Evolutionary conservation across 1,140 invertebrate species (phyloP), one percentile per base, ranked within the genome.

Genomic region (Macrostomum lignano): DNA sequence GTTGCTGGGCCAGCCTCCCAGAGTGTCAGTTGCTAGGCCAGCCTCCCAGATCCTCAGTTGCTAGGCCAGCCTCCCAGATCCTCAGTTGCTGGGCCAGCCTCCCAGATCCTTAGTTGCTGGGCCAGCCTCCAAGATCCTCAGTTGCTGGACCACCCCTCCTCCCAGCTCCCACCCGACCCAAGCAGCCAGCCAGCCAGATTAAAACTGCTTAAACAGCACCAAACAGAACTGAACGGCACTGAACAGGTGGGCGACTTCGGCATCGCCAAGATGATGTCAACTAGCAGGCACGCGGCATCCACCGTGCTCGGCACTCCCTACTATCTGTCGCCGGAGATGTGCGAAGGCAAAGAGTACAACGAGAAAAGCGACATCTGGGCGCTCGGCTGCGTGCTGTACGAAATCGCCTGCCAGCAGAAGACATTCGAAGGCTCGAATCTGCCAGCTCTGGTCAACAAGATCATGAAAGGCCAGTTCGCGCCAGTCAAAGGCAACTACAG

Each of bases 181-280:
- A n/a, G n/a, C n/a, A n/a, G n/a, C n/a, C n/a, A n/a, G n/a, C n/a
- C n/a, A n/a, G n/a, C n/a, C n/a, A n/a, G n/a, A n/a, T n/a, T n/a
- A n/a, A n/a, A n/a, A n/a, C n/a, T n/a, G n/a, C n/a, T n/a, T n/a
- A n/a, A n/a, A n/a, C n/a, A n/a, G n/a, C n/a, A n/a, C n/a, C n/a
- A n/a, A n/a, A n/a, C n/a, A n/a, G n/a, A n/a, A n/a, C n/a, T n/a
- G n/a, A n/a, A n/a, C n/a, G n/a, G n/a, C n/a, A n/a, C n/a, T n/a
- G n/a, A n/a, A n/a, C n/a, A n/a, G n/a, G n/a, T n/a, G n/a, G n/a
- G 72, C 2, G 72, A 74, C 51, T 74, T 74, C 60, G 72, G 72
- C n/a, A 74, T 74, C 34, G 69, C 68, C 2, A 74, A 74, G 55
- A 66, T 73, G 44, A 60, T 74, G 58, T 66, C 64, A 25, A 70